phyloP scores from a whole-genome alignment of 2,797 vertebrate genomes.

The Sebastolobus altivelis region DNA sequence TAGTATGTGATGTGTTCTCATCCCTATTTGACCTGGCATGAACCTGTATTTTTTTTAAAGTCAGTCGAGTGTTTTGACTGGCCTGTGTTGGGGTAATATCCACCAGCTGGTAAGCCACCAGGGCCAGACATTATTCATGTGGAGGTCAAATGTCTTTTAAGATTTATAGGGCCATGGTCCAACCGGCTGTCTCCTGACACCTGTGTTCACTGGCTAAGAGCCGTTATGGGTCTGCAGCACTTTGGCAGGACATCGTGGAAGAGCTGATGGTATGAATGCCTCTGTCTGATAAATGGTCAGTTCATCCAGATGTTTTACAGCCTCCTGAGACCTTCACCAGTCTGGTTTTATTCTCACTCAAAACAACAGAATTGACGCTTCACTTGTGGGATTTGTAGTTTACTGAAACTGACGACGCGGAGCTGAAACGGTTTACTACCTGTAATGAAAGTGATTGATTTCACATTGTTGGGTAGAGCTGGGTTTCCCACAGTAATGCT shows the following conservation, averaged over 20 bases:
- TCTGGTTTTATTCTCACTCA: slow-evolving; percentile 26
- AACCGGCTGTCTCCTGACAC: slow-evolving; percentile 46
- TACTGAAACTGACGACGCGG: slow-evolving; percentile 18
- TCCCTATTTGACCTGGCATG: slow-evolving; percentile 26
- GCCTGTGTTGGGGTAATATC: slow-evolving; percentile 23
- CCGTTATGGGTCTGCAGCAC: slow-evolving; percentile 14
- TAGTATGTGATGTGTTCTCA: not conserved
- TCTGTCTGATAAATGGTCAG: slow-evolving; percentile 42
- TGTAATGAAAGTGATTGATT: slow-evolving; percentile 54
- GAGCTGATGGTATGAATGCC: slow-evolving; percentile 17
- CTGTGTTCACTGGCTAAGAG: slow-evolving; percentile 47
- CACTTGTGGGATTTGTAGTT: slow-evolving; percentile 33
- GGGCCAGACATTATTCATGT: slow-evolving; percentile 51
- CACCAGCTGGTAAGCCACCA: slow-evolving; percentile 55
- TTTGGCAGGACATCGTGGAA: slow-evolving; percentile 16
- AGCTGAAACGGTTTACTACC: slow-evolving; percentile 44
- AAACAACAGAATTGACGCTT: slow-evolving; percentile 12
- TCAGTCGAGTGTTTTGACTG: not conserved
- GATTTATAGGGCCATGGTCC: slow-evolving; percentile 53
- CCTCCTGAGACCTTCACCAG: not conserved
- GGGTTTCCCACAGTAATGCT: slow-evolving; percentile 56
- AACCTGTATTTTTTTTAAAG: slow-evolving; percentile 15
- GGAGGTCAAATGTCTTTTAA: slow-evolving; percentile 56
- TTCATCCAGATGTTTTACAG: slow-evolving; percentile 33
- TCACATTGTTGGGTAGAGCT: slow-evolving; percentile 28